These are phyloP conservation scores for Dicyrtoma fusca DNA, from an alignment of 2,888 invertebrate genomes.

Conservation along the genomic window DNA sequence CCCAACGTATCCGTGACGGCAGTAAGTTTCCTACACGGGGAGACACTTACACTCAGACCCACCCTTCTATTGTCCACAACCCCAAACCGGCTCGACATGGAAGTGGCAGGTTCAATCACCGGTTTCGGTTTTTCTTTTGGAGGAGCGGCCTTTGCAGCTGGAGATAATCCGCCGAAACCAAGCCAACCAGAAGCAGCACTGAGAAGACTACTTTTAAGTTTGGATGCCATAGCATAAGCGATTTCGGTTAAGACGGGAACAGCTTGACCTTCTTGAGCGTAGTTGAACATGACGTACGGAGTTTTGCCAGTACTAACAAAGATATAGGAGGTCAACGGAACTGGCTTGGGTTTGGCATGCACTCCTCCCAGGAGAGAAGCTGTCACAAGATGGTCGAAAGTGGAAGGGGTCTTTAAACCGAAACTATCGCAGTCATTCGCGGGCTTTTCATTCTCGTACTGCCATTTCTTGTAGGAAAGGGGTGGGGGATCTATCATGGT, in stretches of 20 bases:
- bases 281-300: conserved; percentile 87
- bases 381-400: conserved; percentile 83
- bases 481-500: conserved; percentile 64
- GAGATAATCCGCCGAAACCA: conserved; percentile 58
- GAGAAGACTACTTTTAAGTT: conserved; percentile 68
- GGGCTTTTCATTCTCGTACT: conserved; percentile 71
- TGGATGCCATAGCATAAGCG: conserved; percentile 88
- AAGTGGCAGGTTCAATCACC: conserved; percentile 69
- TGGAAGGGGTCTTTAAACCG: conserved; percentile 72
- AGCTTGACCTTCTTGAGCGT: conserved; percentile 83
- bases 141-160: conserved; percentile 60
- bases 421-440: conserved; percentile 78
- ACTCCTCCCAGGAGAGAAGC: conserved; percentile 78
- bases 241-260: conserved; percentile 84
- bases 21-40: conserved; percentile 78
- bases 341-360: conserved; percentile 64
- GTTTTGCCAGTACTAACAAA: conserved; percentile 73
- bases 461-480: conserved; percentile 82
- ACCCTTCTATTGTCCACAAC: conserved; percentile 77
- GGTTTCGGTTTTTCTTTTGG: conserved; percentile 60
- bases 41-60: conserved; percentile 74
- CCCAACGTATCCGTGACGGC: conserved; percentile 85
- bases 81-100: conserved; percentile 75
- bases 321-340: conserved; percentile 50
- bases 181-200: conserved; percentile 62